Conservation (phyloP, 2,888 invertebrate species). For the Noctua fimbriata region DNA sequence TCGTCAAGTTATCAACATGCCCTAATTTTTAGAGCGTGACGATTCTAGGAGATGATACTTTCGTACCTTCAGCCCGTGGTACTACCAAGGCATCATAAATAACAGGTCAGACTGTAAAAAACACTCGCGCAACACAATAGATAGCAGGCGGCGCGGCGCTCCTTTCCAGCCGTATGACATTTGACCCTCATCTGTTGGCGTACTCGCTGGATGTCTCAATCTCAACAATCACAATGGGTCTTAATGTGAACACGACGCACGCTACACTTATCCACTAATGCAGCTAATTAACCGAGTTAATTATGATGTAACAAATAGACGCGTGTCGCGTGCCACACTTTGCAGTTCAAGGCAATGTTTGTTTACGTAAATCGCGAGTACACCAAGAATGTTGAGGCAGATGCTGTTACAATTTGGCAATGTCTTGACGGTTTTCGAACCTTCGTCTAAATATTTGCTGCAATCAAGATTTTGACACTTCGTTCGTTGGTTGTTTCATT, state of each 20-base stretch:
- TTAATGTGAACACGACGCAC: constrained; percentile 65
- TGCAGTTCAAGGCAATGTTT: constrained; percentile 76
- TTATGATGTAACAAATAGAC: constrained; percentile 71
- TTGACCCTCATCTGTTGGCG: constrained; percentile 62
- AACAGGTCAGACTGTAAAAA: constrained; percentile 9
- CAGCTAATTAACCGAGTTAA: constrained; percentile 71
- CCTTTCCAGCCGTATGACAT: constrained; percentile 60
- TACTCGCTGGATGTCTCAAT: constrained; percentile 63
- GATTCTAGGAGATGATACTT: not conserved
- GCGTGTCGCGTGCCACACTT: constrained; percentile 66
- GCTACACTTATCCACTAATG: constrained; percentile 68
- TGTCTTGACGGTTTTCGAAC: constrained; percentile 1
- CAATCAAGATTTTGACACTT: constrained; percentile 30
- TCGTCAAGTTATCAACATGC: not conserved
- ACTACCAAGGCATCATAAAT: constrained; percentile 12
- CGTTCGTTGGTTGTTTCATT: constrained; percentile 1
- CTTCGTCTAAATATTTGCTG: constrained; percentile 25
- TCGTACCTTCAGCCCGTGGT: not conserved
- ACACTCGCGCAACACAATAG: constrained; percentile 15
- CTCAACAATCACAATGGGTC: constrained; percentile 66
- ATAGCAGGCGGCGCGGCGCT: constrained; percentile 2
- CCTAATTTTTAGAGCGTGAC: not conserved
- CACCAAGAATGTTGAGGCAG: constrained; percentile 25
- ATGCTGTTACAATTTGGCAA: constrained; percentile 36
- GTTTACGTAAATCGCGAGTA: constrained; percentile 68